Base-by-base conservation (phyloP, 64 coral and sea anemone species). In the Orbicella faveolata region DNA sequence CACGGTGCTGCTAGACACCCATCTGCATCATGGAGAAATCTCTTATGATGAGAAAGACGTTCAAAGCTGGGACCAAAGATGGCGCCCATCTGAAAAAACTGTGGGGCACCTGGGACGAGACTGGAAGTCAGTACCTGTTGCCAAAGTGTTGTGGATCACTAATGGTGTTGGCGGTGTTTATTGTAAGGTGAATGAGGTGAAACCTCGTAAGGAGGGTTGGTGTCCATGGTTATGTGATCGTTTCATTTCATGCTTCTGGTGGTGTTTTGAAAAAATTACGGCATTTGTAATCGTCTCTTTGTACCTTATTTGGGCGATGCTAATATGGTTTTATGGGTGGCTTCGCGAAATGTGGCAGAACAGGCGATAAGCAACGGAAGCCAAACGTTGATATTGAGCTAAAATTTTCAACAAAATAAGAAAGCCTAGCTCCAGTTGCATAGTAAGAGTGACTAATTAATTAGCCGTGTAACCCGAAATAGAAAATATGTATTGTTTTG, bases 31-130 rank as follows among this genome's bases (percentile, higher is more conserved):
- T 44, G 75, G 75, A 78, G 21, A 21, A 21, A 78, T 78, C 18
- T 78, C 75, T 51, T 78, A 78, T 44, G 21, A 78, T 20, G 75
- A 52, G 0, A 41, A 78, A 21, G 75, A 78, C 75, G 37, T 78
- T 14, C 6, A 23, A 20, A 20, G 9, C 6, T 52, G 75, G 41
- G 41, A 78, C 20, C 36, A 51, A 3, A 52, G 75, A 23, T 78
- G 75, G 75, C 37, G 11, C 18, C 75, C 75, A 6, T 48, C 75
- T 20, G 75, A 51, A 10, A 78, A 2, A 51, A 39, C 20, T 17
- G 37, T n/a, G 16, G 20, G 15, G 9, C 6, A 51, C 36, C 37
- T 78, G 37, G 20, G 0, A 39, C 19, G n/a, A 51, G 75, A 78
- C 18, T n/a, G 36, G 75, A 78, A 21, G 75, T 23, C 41, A 2